Percentiles rank a stretch among this genome's conserved stretches.
Evolutionary conservation across 2,888 invertebrate species (phyloP).

Genomic region (Automeris io): DNA sequence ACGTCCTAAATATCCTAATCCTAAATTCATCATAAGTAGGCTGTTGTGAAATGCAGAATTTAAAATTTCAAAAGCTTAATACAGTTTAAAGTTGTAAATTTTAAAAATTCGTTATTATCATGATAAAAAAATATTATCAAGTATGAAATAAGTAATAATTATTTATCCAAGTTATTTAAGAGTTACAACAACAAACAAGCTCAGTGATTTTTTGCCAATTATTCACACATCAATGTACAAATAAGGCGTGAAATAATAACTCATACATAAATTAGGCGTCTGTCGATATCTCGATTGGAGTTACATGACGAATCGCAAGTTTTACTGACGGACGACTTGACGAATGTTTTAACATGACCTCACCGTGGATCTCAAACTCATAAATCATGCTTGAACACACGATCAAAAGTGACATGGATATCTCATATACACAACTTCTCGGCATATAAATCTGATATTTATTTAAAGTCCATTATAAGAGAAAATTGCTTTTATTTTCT

Average conservation of each 20-base stretch:
- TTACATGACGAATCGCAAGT: slow-evolving; percentile 54
- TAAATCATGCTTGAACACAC: slow-evolving; percentile 62
- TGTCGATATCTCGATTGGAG: slow-evolving; percentile 43
- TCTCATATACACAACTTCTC: slow-evolving; percentile 52
- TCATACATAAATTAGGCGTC: slow-evolving; percentile 33
- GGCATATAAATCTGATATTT: slow-evolving; percentile 38
- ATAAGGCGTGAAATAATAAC: slow-evolving; percentile 25
- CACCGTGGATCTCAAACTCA: slow-evolving; percentile 54
- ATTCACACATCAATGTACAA: slow-evolving; percentile 13
- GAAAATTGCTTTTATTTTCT: neutral
- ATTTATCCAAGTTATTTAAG: no score
- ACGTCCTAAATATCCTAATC: no score
- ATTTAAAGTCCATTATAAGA: slow-evolving; percentile 9
- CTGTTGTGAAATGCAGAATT: no score
- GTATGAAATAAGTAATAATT: no score
- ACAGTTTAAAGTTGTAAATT: no score
- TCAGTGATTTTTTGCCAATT: slow-evolving; percentile 3
- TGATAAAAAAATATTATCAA: no score
- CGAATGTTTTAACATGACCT: slow-evolving; percentile 64
- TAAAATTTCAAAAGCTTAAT: no score
- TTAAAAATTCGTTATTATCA: no score
- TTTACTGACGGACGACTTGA: slow-evolving; percentile 57
- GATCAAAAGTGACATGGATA: slow-evolving; percentile 64
- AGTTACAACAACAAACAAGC: no score
- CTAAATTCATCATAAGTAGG: no score